Percentiles rank a stretch among this genome's conserved stretches.
Evolutionary conservation across 2,113 vertebrate species (phyloP).

Genomic region (Climacteris rufus): DNA sequence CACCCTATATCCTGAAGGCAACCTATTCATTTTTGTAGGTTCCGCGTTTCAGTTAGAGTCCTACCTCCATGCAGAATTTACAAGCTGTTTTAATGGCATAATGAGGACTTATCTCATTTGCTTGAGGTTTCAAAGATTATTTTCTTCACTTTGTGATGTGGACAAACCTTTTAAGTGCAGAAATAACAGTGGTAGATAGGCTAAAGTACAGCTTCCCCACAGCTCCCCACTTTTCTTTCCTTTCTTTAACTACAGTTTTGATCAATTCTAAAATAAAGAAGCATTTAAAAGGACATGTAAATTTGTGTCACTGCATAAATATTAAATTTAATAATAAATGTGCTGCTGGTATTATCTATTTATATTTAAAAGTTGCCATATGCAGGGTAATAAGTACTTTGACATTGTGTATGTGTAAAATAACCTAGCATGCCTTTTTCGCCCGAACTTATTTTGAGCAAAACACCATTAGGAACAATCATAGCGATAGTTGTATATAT

Average conservation of each 20-base stretch:
- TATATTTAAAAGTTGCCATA: not conserved
- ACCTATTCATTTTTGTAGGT: not conserved
- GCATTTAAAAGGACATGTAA: not conserved
- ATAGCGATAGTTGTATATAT: not conserved
- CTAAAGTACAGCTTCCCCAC: not conserved
- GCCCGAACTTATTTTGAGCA: constrained; percentile 12
- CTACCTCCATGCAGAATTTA: not conserved
- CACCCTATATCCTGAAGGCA: not conserved
- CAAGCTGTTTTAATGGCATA: not conserved
- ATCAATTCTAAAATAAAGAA: not conserved
- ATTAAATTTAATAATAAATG: constrained; percentile 8
- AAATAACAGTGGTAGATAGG: not conserved
- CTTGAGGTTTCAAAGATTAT: not conserved
- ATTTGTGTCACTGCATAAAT: constrained; percentile 17
- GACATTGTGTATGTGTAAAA: not conserved
- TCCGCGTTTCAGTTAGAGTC: not conserved
- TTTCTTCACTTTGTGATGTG: not conserved
- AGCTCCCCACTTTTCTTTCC: not conserved
- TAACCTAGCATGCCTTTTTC: constrained; percentile 23
- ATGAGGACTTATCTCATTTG: not conserved
- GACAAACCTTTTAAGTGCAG: not conserved
- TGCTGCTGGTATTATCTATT: not conserved
- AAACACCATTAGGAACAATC: constrained; percentile 24
- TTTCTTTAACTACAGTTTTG: not conserved
- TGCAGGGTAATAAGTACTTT: constrained; percentile 3